Evolutionary conservation across 2,888 invertebrate genomes (phyloP).

Genomic region (Caenorhabditis becei): DNA sequence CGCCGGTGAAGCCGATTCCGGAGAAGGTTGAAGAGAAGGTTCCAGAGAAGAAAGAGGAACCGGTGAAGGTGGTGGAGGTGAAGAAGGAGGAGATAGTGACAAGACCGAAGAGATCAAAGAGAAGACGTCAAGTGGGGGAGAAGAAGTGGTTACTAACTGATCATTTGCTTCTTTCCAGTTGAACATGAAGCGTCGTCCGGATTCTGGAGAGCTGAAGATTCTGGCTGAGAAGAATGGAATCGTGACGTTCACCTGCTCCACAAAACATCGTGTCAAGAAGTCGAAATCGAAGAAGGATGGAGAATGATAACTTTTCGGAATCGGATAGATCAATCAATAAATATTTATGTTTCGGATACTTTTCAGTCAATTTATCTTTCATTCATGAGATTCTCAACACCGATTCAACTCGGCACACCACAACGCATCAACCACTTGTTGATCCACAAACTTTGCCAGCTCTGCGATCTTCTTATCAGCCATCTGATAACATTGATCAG

Average conservation of each 20-base stretch:
- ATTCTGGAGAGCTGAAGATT: constrained; percentile 46
- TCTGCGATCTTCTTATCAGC: constrained; percentile 77
- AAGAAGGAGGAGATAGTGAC: constrained; percentile 14
- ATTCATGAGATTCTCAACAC: constrained; percentile 59
- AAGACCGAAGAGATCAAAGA: constrained; percentile 5
- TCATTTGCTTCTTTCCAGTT: constrained; percentile 5
- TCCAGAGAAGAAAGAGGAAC: not conserved
- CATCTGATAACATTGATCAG: constrained; percentile 75
- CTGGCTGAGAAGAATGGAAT: constrained; percentile 31
- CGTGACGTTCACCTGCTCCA: constrained; percentile 32
- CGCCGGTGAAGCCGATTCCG: not conserved
- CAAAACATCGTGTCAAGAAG: constrained; percentile 29
- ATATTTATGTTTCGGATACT: not conserved
- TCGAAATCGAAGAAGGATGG: constrained; percentile 3
- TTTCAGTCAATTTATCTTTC: too few relatives aligned
- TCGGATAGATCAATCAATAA: not conserved
- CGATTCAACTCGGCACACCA: constrained; percentile 77
- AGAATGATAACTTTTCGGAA: too few relatives aligned
- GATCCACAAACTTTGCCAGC: constrained; percentile 76
- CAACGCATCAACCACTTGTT: constrained; percentile 76
- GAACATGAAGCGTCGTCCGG: constrained; percentile 34
- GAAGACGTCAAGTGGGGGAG: constrained; percentile 10
- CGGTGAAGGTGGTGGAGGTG: not conserved
- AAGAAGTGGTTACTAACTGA: too few relatives aligned
- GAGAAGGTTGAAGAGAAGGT: constrained; percentile 19